phyloP scores from a whole-genome alignment of 2,888 invertebrate species.

The Tipula unca region DNA sequence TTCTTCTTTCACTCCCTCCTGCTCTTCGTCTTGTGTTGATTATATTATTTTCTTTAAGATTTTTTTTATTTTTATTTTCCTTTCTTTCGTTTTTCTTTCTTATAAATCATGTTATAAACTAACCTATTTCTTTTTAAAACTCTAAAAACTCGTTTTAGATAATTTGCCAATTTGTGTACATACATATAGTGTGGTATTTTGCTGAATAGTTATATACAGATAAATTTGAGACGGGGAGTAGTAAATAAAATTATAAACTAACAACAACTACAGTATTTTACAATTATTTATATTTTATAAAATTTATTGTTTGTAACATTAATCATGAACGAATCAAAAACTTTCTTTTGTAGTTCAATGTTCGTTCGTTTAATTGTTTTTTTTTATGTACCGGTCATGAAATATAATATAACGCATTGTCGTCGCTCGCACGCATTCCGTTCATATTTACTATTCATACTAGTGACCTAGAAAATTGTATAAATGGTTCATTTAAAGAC shows the following conservation, averaged over 20 bases:
- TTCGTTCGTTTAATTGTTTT: neutral
- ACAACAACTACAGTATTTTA: neutral
- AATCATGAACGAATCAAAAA: neutral
- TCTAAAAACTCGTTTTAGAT: neutral
- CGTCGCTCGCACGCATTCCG: neutral
- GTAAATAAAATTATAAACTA: neutral
- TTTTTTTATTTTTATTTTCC: neutral
- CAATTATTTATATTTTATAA: neutral
- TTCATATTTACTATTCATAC: neutral
- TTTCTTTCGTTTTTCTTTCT: neutral
- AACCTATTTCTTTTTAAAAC: neutral
- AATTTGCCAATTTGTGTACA: neutral
- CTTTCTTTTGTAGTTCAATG: conserved; percentile 14
- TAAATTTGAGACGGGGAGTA: neutral
- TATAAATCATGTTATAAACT: neutral
- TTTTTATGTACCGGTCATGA: neutral
- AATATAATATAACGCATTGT: neutral
- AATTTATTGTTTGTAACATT: neutral
- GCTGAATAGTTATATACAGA: neutral
- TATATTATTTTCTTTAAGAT: neutral
- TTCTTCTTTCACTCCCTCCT: neutral
- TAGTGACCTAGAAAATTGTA: neutral
- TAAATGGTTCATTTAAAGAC: neutral
- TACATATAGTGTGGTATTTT: neutral
- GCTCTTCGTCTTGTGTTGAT: neutral